Evolutionary conservation across 2,888 invertebrate genomes (phyloP), one percentile per base, ranked within the genome.

Genomic region (Osmoderma eremita): DNA sequence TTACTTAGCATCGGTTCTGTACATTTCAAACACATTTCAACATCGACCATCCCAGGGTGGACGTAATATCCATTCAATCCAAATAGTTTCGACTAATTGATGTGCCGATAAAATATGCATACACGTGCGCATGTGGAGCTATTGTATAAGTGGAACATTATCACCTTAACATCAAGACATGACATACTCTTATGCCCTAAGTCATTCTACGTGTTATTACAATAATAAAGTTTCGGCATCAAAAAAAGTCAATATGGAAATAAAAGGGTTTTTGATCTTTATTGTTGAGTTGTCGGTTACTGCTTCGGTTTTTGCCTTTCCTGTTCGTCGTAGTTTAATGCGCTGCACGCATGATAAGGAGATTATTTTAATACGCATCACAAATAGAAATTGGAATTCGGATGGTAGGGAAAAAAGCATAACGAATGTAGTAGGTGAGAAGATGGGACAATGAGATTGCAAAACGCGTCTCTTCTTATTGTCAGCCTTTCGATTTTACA

Each of bases 261-360:
- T 63, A 63, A 63, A 61, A 63, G 53, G 17, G 63, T 53, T 63
- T 63, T 53, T 51, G 63, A 63, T 51, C 41, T 63, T 63, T 53
- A 63, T 63, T 63, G 63, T 63, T 63, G 49, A 63, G 45, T 20
- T 62, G 61, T 48, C 61, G 48, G 53, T 53, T 30, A 4, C 38
- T 38, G 38, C 38, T 53, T 53, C 38, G 53, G 53, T 53, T 53
- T 45, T 61, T 61, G 45, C 58, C 45, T 45, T 56, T 61, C 30
- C 41, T 61, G 24, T 45, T 45, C 30, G 58, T 61, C 41, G 15
- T 49, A 42, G 51, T 63, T 51, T 51, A 53, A 42, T 39, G 41
- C 38, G 12, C 38, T 53, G 53, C 63, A 63, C 63, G 63, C 63
- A 63, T 53, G 63, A 63, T 63, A 42, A 22, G 42, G 38, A 53